Percentiles rank a stretch among this genome's conserved stretches.
phyloP scores from a whole-genome alignment of 1,140 invertebrate species.

The Mamestra configurata region DNA sequence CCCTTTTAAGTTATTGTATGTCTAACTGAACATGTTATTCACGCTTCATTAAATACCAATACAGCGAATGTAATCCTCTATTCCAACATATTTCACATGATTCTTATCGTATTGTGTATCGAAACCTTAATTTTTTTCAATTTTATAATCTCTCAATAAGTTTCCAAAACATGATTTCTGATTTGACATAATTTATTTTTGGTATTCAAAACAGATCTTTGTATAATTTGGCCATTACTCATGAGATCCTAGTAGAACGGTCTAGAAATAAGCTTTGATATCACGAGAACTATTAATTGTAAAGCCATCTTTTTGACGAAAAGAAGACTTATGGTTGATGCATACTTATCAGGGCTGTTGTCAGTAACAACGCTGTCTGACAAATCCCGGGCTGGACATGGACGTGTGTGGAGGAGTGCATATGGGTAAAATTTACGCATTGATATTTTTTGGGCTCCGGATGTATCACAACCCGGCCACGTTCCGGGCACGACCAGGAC shows the following conservation, averaged over 20 bases:
- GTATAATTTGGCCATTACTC: not conserved
- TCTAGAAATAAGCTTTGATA: not conserved
- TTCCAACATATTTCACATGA: not conserved
- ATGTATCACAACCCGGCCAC: no score
- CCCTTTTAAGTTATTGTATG: slow-evolving; percentile 10
- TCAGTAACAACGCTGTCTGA: no score
- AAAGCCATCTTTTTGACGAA: no score
- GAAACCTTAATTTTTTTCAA: not conserved
- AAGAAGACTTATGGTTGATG: no score
- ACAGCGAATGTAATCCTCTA: not conserved
- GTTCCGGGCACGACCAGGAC: no score
- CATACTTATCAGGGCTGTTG: no score
- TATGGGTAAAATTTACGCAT: no score
- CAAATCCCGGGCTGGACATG: no score
- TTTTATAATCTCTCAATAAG: slow-evolving; percentile 20
- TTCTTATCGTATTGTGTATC: slow-evolving; percentile 1
- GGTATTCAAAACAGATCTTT: not conserved
- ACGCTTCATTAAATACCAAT: slow-evolving; percentile 43
- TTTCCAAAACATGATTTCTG: slow-evolving; percentile 30
- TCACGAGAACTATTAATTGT: no score
- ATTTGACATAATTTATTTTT: not conserved
- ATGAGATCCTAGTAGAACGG: not conserved
- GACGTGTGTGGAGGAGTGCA: no score
- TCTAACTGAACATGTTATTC: not conserved
- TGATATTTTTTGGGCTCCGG: no score